Conservation (phyloP, 1,140 invertebrate species). For the Pissodes strobi region DNA sequence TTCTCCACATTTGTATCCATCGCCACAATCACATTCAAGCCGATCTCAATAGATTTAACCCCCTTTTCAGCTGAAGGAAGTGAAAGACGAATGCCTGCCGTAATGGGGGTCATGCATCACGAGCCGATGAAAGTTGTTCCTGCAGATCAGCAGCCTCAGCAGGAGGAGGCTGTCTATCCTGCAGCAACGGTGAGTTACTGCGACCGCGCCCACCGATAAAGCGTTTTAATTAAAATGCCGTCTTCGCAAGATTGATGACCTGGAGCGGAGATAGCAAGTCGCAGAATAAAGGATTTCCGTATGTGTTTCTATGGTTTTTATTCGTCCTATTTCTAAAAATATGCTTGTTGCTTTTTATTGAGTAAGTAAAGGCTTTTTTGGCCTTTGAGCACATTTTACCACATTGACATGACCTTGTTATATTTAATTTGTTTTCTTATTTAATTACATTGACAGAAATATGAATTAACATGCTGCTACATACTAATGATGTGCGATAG, state of each 20-base stretch:
- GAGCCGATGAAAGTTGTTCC: conserved; percentile 57
- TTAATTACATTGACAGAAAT: too few species aligned
- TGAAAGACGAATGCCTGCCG: conserved; percentile 47
- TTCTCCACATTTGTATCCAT: too few species aligned
- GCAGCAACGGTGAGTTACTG: conserved; percentile 51
- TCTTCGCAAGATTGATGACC: conserved; percentile 54
- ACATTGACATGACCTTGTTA: not conserved
- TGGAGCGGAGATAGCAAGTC: conserved; percentile 15
- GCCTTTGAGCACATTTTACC: too few species aligned
- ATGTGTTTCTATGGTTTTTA: conserved; percentile 3
- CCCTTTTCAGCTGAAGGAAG: conserved; percentile 14
- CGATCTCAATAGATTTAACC: conserved; percentile 15
- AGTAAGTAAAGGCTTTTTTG: too few species aligned
- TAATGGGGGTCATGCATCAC: conserved; percentile 55
- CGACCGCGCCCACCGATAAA: conserved; percentile 57
- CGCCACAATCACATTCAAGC: not conserved
- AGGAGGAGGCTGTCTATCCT: conserved; percentile 49
- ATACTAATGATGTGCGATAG: too few species aligned
- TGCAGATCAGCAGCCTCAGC: conserved; percentile 54
- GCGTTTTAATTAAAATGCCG: conserved; percentile 57
- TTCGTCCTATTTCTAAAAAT: not conserved
- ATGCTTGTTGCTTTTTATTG: not conserved
- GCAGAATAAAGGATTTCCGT: conserved; percentile 14
- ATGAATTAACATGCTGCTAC: too few species aligned
- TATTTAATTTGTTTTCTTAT: not conserved